Percentiles rank a stretch among this genome's conserved stretches.
Evolutionary conservation across 2,797 vertebrate species (phyloP).

Genomic region (Apodemus agrarius): DNA sequence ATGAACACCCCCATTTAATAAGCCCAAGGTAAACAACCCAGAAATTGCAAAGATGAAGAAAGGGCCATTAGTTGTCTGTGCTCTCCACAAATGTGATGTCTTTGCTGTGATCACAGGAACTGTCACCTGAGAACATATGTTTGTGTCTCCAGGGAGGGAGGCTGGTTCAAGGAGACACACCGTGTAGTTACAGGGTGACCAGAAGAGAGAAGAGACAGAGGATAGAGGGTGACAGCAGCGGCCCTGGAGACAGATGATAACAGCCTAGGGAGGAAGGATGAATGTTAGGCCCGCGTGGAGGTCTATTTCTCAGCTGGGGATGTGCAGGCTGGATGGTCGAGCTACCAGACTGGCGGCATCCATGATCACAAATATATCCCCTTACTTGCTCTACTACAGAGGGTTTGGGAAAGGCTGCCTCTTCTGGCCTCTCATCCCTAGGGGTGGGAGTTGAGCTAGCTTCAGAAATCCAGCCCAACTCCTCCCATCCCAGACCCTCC

Average conservation of each 20-base stretch:
- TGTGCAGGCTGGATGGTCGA: background rate
- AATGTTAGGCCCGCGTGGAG: fast-evolving
- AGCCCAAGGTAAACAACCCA: background rate
- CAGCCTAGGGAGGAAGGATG: background rate
- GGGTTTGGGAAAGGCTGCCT: background rate
- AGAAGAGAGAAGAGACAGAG: background rate
- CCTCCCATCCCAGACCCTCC: background rate
- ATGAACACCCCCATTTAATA: background rate
- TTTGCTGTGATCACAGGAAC: background rate
- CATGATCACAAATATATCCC: too few species aligned
- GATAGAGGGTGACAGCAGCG: background rate
- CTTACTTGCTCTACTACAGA: background rate
- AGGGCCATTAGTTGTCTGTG: background rate
- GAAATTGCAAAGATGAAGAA: background rate
- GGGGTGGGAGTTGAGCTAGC: background rate
- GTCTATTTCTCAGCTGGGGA: background rate
- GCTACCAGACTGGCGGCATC: background rate
- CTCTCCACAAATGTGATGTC: background rate
- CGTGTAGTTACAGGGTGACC: background rate
- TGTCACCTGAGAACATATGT: background rate
- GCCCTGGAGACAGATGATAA: too few species aligned
- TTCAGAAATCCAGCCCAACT: background rate
- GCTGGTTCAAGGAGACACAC: too few species aligned
- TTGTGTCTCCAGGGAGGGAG: background rate
- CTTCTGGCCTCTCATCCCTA: background rate